Base-by-base conservation (phyloP, 2,113 vertebrate species). In the Tachycineta bicolor region DNA sequence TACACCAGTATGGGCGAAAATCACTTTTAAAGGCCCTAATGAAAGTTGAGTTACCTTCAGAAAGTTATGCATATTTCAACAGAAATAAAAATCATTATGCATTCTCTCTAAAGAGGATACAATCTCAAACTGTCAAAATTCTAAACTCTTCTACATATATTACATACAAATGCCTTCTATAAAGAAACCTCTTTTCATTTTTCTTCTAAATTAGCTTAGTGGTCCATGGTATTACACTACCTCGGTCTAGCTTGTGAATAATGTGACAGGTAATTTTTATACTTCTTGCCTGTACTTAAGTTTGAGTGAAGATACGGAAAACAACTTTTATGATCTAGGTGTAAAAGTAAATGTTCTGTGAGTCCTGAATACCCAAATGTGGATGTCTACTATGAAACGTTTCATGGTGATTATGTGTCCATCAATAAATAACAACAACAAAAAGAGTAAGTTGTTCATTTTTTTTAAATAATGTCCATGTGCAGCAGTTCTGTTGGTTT, bases 271-370 rank as follows among this genome's bases (percentile, higher is more conserved):
- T 94, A 95, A 97, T 98, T 98, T 98, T 97, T 97, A 96, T 80
- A 93, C 91, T 96, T 89, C 90, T 94, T 96, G 90, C 91, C 91
- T 93, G 68, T 96, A 96, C 92, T 98, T 97, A 97, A 94, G 83
- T 97, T 97, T 95, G 86, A 98, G 92, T 94, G 96, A 97, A 97
- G 96, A 98, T 94, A 98, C 24, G 91, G 97, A 98, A 98, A 98
- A 98, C 97, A 98, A 97, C 92, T 98, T 98, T 98, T 98, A 98
- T 96, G 83, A 94, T 88, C 92, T 93, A 93, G 96, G 94, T 97
- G 96, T 98, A 98, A 98, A 98, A 98, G 94, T 97, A 98, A 98
- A 98, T 98, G 97, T 98, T 97, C 97, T 98, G 96, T 97, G 97
- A 97, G 96, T 56, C 43, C 87, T 86, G 95, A 78, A 60, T 65